Evolutionary conservation across 2,888 invertebrate species (phyloP), one percentile per base, ranked within the genome.

Genomic region (Trileptium ribeirensis): DNA sequence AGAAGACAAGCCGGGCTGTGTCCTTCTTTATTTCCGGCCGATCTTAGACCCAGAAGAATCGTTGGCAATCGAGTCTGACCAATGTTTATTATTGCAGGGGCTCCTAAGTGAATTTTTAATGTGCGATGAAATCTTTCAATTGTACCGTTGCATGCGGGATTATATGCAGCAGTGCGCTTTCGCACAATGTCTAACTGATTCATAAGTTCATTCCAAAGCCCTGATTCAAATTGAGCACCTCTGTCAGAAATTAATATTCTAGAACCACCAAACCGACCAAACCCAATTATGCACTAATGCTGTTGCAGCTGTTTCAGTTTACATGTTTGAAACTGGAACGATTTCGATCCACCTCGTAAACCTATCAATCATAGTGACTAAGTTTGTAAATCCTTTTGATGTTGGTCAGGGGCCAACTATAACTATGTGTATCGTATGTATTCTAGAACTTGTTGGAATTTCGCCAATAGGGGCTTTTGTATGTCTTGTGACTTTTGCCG

Each of bases 51-150:
- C 15, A 70, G 29, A 19, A 70, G 36, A 3, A 70, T 36, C 29
- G 36, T 33, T 19, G 70, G 70, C 29, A 70, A 36, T 19, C 33
- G 36, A 19, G 8, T 8, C 36, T 33, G 8, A 31, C 70, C 29
- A 29, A 8, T 8, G 29, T 3, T 15, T 15, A 33, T 29, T 36
- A 70, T 8, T 31, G 33, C 29, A 8, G 70, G 8, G 36, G 33
- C 29, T 70, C 70, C 3, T 8, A 70, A 29, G 29, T 8, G 15
- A 36, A 33, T 70, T 70, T 70, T 70, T 8, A 70, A 8, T 36
- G 70, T 70, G 36, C 70, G 70, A n/a, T 70, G 70, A 15, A n/a
- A 31, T 70, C 70, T 70, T 29, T 70, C 70, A 15, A 70, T 29
- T 31, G 70, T 36, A 15, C 70, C 70, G 31, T 70, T 70, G 31